Evolutionary conservation across 2,888 invertebrate species (phyloP).

Genomic region (Bibio marci): DNA sequence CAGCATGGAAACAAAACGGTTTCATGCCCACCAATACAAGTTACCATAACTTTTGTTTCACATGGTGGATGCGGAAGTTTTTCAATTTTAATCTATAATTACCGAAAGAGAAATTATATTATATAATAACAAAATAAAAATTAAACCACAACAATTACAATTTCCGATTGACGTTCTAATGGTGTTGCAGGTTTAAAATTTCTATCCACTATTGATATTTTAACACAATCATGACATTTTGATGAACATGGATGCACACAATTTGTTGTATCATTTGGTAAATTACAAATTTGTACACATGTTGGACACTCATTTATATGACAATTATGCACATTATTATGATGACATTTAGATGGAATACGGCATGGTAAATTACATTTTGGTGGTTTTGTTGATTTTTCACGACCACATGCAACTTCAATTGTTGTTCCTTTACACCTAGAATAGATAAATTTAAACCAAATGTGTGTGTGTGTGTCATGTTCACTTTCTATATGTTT

Average conservation of each 20-base stretch:
- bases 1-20: constrained; percentile 48
- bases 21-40: constrained; percentile 60
- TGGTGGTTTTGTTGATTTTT: constrained; percentile 58
- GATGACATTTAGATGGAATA: constrained; percentile 71
- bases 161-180: constrained; percentile 41
- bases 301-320: constrained; percentile 73
- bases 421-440: constrained; percentile 63
- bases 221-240: constrained; percentile 59
- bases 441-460: constrained; percentile 42
- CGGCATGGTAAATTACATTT: constrained; percentile 59
- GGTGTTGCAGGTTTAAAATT: constrained; percentile 43
- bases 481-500: too few species aligned
- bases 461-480: too few species aligned
- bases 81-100: constrained; percentile 29
- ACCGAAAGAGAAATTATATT: background rate
- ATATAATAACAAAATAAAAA: background rate
- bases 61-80: constrained; percentile 54
- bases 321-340: constrained; percentile 61
- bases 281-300: constrained; percentile 58
- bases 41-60: constrained; percentile 46
- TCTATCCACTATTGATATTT: constrained; percentile 37
- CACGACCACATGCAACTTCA: constrained; percentile 74
- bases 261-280: constrained; percentile 23
- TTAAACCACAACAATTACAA: constrained; percentile 17
- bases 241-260: constrained; percentile 36